Evolutionary conservation across 1,140 invertebrate species (phyloP).

Genomic region (Antheraea pernyi): DNA sequence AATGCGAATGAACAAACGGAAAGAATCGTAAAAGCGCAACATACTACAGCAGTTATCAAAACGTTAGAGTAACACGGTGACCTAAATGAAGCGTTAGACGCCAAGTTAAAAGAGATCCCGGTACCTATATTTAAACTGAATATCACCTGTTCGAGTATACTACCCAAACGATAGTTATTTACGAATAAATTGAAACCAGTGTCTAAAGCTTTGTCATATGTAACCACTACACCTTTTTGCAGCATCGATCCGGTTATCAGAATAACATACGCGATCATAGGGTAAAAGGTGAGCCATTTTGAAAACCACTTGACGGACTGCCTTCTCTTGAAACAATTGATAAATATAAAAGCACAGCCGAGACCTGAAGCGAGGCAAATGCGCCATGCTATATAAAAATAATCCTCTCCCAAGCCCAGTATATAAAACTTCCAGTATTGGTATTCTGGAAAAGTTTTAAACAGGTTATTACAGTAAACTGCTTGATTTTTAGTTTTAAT

Average conservation of each 20-base stretch:
- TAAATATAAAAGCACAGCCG: conserved; percentile 35
- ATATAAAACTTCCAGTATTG: conserved; percentile 56
- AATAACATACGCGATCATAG: conserved; percentile 37
- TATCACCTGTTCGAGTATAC: conserved; percentile 37
- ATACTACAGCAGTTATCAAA: conserved; percentile 42
- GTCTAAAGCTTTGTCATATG: conserved; percentile 51
- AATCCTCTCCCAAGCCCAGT: conserved; percentile 21
- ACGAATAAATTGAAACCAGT: conserved; percentile 40
- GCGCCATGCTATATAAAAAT: conserved; percentile 45
- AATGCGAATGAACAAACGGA: conserved; percentile 39
- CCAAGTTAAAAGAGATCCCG: conserved; percentile 46
- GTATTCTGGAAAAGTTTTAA: conserved; percentile 56
- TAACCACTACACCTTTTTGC: conserved; percentile 54
- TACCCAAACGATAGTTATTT: conserved; percentile 34
- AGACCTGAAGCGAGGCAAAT: conserved; percentile 49
- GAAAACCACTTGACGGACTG: conserved; percentile 43
- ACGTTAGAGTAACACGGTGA: conserved; percentile 55
- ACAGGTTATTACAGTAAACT: conserved; percentile 45
- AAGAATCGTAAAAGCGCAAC: conserved; percentile 31
- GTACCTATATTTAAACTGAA: conserved; percentile 47
- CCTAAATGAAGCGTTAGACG: conserved; percentile 45
- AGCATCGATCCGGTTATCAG: conserved; percentile 56
- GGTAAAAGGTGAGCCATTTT: conserved; percentile 33
- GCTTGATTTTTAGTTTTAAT: conserved; percentile 25
- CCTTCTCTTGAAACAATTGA: conserved; percentile 48